Conservation (phyloP, 2,113 vertebrate genomes). For the Paradoxurus hermaphroditus region DNA sequence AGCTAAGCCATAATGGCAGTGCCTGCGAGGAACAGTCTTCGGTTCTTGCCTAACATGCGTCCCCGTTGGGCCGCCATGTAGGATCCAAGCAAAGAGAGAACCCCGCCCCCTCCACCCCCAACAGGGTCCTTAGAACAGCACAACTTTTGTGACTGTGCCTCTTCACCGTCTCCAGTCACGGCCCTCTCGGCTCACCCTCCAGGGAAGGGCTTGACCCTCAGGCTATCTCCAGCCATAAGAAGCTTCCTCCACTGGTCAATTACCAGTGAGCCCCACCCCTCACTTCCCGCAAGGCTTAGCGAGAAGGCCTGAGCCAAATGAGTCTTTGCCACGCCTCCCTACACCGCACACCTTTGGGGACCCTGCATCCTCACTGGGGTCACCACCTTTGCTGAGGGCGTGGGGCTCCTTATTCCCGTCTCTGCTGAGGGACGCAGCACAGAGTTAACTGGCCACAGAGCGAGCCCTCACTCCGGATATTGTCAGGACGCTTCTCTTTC, state of each 20-base stretch:
- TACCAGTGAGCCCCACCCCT: neutral
- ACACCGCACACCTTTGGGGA: accelerated
- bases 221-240: neutral
- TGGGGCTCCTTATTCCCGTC: neutral
- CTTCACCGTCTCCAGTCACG: neutral
- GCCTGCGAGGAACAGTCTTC: neutral
- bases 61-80: neutral
- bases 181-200: neutral
- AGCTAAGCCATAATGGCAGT: neutral
- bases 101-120: neutral
- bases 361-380: neutral
- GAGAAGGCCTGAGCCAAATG: neutral
- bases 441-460: neutral
- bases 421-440: neutral
- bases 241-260: neutral
- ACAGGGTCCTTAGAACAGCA: neutral
- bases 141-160: neutral
- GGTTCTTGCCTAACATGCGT: neutral
- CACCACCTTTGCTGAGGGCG: neutral
- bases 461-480: neutral
- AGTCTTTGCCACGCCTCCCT: neutral
- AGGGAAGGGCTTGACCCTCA: neutral
- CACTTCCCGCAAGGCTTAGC: neutral
- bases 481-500: neutral
- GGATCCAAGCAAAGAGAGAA: neutral